Evolutionary conservation across 2,113 vertebrate genomes (phyloP), one percentile per base, ranked within the genome.

Genomic region (Silurus glanis): DNA sequence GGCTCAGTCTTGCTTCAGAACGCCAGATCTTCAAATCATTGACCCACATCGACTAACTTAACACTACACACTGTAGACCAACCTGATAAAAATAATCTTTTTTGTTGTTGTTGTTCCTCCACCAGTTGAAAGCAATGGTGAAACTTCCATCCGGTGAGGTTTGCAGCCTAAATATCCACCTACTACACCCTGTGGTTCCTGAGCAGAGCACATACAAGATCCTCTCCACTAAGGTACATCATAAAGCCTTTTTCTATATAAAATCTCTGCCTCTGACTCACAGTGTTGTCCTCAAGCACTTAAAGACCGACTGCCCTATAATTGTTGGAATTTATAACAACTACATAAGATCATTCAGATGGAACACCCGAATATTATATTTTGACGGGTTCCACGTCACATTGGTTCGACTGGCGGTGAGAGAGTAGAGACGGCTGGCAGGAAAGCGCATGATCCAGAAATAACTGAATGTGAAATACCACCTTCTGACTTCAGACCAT

Each of bases 201-300:
- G 95, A 97, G 85, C 96, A 99, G 91, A 97, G 97, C 95, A 96
- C 83, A 13, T 98, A 97, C 94, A 98, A 94, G 97, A 92, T 98
- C 90, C 96, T 99, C 92, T 95, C 96, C 88, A 98, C 98, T 87
- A 99, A 99, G 96, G 97, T 99, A 88, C 28, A 76, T 37, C 19
- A 71, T 59, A 17, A 25, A 28, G 37, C 37, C 37, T 37, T 37
- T 37, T 37, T 37, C 37, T 2, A 37, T 37, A 37, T 37, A 37
- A 37, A 37, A 37, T 1, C 37, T 37, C 37, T 37, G 37, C 37
- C 37, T 37, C 37, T 37, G 1, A 3, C 37, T 37, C 37, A 37
- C 37, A 37, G 37, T 37, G 2, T 37, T 2, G 37, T 37, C 37
- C 37, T 37, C 37, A 37, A 37, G 37, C 37, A 37, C 37, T 37